Conservation (phyloP, 2,113 vertebrate species). For the Brachionichthys hirsutus region DNA sequence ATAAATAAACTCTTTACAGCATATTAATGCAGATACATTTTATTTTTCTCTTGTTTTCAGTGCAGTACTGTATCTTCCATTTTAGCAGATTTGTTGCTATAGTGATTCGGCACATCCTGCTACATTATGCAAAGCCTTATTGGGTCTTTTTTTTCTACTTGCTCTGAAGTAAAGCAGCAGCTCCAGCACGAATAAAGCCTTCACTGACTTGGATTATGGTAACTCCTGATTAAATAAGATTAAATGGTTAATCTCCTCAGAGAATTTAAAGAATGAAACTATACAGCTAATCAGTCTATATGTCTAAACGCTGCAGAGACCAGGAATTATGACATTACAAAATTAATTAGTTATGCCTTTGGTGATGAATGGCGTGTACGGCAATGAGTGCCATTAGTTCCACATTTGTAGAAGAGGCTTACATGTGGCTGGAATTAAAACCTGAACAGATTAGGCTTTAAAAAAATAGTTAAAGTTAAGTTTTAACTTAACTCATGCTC, state of each 20-base stretch:
- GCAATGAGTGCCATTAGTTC: constrained; percentile 4
- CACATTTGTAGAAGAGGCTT: neutral
- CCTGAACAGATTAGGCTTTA: neutral
- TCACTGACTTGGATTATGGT: constrained; percentile 7
- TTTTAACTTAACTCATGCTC: too few species aligned
- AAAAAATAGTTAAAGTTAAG: too few species aligned
- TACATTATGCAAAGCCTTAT: neutral
- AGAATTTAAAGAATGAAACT: neutral
- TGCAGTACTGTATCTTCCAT: neutral
- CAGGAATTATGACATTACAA: neutral
- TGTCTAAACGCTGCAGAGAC: neutral
- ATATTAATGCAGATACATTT: neutral
- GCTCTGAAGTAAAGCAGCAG: neutral
- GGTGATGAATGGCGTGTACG: constrained; percentile 3
- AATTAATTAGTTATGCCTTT: neutral
- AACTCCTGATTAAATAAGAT: constrained; percentile 10
- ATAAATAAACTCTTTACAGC: too few species aligned
- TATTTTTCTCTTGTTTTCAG: constrained; percentile 7
- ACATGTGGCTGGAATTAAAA: neutral
- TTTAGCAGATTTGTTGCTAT: neutral
- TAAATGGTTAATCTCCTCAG: constrained; percentile 16
- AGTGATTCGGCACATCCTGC: neutral
- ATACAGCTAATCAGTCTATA: neutral
- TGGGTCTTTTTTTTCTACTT: too few species aligned
- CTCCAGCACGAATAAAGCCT: neutral